Conservation (phyloP, 2,888 invertebrate species). For the Trichopoda pennipes region DNA sequence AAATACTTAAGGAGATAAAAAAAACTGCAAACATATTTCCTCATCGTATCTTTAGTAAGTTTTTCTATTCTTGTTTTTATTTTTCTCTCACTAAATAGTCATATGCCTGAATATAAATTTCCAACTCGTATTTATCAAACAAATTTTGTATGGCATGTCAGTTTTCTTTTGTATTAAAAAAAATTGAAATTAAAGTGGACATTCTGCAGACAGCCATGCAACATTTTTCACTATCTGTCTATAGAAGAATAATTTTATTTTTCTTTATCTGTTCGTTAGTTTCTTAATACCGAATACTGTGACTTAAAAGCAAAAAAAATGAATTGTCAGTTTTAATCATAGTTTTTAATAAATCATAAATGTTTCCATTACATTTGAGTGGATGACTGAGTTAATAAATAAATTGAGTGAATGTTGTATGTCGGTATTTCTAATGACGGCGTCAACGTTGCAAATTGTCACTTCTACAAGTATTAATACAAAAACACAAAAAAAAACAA, state of each 20-base stretch:
- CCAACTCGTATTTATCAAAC: slow-evolving; percentile 47
- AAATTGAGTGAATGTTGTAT: slow-evolving; percentile 17
- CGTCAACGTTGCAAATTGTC: slow-evolving; percentile 24
- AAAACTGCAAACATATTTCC: slow-evolving; percentile 13
- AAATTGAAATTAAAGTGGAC: slow-evolving; percentile 62
- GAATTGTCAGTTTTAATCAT: slow-evolving; percentile 66
- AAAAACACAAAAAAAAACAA: not conserved
- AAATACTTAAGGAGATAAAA: slow-evolving; percentile 48
- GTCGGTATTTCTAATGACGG: slow-evolving; percentile 17
- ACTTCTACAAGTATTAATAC: not conserved
- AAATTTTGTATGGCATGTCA: slow-evolving; percentile 56
- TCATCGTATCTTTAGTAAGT: slow-evolving; percentile 12
- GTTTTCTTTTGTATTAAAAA: slow-evolving; percentile 54
- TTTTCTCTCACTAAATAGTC: slow-evolving; percentile 39
- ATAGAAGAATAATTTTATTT: slow-evolving; percentile 28
- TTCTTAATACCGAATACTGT: slow-evolving; percentile 45
- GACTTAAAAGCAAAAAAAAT: not conserved
- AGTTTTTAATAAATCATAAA: slow-evolving; percentile 65
- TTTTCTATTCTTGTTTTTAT: not conserved
- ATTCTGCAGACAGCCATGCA: slow-evolving; percentile 63
- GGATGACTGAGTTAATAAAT: slow-evolving; percentile 32
- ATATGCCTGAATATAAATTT: slow-evolving; percentile 32
- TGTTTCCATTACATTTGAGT: slow-evolving; percentile 44
- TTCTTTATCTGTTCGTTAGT: slow-evolving; percentile 20
- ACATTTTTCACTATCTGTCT: slow-evolving; percentile 42